Base-by-base conservation (phyloP, 2,888 invertebrate genomes). In the Eremobia ochroleuca region DNA sequence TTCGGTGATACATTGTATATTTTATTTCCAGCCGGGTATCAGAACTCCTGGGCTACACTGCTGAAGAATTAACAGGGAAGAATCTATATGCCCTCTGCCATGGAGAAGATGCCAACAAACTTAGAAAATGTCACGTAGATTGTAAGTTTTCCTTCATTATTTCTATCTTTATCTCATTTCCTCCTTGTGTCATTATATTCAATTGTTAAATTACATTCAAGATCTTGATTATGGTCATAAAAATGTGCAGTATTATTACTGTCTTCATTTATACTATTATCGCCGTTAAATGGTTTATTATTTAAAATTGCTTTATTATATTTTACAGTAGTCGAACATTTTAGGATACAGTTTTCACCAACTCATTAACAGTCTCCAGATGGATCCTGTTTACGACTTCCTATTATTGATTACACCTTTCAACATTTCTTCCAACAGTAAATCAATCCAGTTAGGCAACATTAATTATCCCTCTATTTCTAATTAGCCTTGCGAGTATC, bases 31-130 rank as follows among this genome's bases (percentile, higher is more conserved):
- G 96, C 93, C 99, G 99, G 97, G 99, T 99, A 76, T 98, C 99
- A 59, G 99, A 99, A 92, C 97, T 99, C 88, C 97, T 99, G 91
- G 99, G 99, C 92, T 99, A 99, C 94, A 98, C 98, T 37, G 98
- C 99, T 9, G 99, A 99, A 90, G 99, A 99, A 95, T 95, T 99
- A 86, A 99, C 98, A 86, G 99, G 99, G 88, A 98, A 98, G 96
- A 99, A 99, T 95, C 97, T 99, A 85, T 99, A 99, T 96, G 98
- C 99, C 62, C 97, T 99, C 90, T 99, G 99, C 95, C 99, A 99
- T 94, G 99, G 99, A 59, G 99, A 99, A 95, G 99, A 99, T 94
- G 98, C 99, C 77, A 98, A 98, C 95, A 99, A 98, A 96, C 97
- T 99, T 93, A 98, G 99, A 91, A 99, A 99, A 97, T 98, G 99